These are phyloP conservation scores for Aeoliscus strigatus DNA, from an alignment of 2,797 vertebrate genomes.

Conservation along the genomic window DNA sequence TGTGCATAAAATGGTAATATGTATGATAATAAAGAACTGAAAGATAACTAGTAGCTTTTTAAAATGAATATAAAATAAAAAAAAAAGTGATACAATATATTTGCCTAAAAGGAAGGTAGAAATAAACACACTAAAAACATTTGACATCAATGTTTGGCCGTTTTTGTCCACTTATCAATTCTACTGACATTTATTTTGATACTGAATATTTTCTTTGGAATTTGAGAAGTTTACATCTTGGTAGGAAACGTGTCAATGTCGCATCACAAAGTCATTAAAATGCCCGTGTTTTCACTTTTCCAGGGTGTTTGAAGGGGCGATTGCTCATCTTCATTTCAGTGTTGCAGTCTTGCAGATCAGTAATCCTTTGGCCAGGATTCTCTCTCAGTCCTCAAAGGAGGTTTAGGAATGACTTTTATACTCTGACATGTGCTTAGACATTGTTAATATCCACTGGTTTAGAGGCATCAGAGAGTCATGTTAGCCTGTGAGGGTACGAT, in stretches of 20 bases:
- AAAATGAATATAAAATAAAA: conserved; percentile 7
- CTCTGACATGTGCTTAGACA: conserved; percentile 19
- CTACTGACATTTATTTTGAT: conserved; percentile 6
- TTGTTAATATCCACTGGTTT: conserved; percentile 24
- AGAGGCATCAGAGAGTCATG: conserved; percentile 47
- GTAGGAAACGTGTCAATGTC: conserved; percentile 9
- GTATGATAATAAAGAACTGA: neutral
- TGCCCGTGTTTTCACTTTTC: conserved; percentile 26
- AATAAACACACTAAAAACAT: conserved; percentile 6
- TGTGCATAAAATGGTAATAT: too few species aligned
- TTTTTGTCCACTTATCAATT: neutral
- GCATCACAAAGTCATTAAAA: conserved; percentile 29
- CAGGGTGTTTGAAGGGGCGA: conserved; percentile 7
- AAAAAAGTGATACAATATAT: conserved; percentile 9
- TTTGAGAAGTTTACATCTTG: conserved; percentile 12
- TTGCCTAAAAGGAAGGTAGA: neutral
- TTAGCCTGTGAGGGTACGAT: conserved; percentile 2
- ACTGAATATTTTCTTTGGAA: conserved; percentile 44
- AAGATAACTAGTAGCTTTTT: neutral
- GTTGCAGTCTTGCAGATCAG: conserved; percentile 8
- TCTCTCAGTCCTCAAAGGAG: conserved; percentile 5
- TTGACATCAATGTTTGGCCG: conserved; percentile 11
- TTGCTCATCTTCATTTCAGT: conserved; percentile 9
- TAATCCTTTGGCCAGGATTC: conserved; percentile 5
- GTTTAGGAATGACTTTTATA: conserved; percentile 10